Base-by-base conservation (phyloP, 1,140 invertebrate genomes). In the Phocides pigmalion region DNA sequence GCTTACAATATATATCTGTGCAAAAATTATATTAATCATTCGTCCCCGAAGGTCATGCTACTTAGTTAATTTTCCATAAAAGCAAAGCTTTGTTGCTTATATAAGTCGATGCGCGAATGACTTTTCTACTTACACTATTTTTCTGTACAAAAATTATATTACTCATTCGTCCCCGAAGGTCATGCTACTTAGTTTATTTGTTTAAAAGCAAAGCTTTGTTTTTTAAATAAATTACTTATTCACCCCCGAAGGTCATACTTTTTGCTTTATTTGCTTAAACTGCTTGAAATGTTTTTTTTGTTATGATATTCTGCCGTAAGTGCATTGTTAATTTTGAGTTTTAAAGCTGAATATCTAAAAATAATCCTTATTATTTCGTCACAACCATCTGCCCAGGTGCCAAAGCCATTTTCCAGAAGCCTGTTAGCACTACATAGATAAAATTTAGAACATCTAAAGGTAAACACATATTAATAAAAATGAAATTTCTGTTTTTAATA, bases 81-180 rank as follows among this genome's bases (percentile, higher is more conserved):
- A 22, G 15, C 14, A 11, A 35, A 54, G 9, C 35, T 20, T 9
- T 20, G 11, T n/a, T 1, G 25, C 14, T 50, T 16, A 17, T 17
- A 19, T 35, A 51, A 51, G 15, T 37, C 9, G 17, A 47, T 20
- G 22, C 20, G 9, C n/a, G 15, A 42, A 42, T 47, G 32, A 2
- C n/a, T 35, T 35, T 35, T 2, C 9, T 2, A n/a, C 25, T 28
- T 28, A 28, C 25, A 3, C 9, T 28, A 8, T 28, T 28, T n/a
- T n/a, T n/a, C n/a, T n/a, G n/a, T n/a, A n/a, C n/a, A 70, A 70
- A 66, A 72, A 47, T 25, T 42, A 64, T 56, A 70, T 66, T 70
- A 59, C 53, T 47, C 54, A 51, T 39, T 22, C 25, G 39, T 59
- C 46, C 63, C 51, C 47, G 39, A 56, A 63, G 58, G 59, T 62